Evolutionary conservation across 2,888 invertebrate species (phyloP), one percentile per base, ranked within the genome.

Genomic region (Hemicrepidius hirtus): DNA sequence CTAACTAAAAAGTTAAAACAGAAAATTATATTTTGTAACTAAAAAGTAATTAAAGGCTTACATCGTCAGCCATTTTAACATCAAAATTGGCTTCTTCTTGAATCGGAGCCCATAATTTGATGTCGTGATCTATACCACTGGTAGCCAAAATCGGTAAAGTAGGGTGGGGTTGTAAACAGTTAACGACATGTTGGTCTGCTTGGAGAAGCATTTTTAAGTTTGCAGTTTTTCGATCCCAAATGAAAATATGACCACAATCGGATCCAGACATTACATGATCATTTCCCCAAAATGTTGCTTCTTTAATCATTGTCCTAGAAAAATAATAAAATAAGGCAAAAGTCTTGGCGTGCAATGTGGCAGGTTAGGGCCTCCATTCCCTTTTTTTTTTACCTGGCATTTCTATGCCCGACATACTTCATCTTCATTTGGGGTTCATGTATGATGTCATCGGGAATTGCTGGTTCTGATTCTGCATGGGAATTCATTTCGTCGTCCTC

Each of bases 91-190:
- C 85, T 68, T 91, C 89, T 20, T 90, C 88, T 55, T 88, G 87
- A n/a, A 90, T 85, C 0, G 95, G 95, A 0, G 93, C 90, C 94
- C 95, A 96, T 0, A 96, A 85, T 85, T 96, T 96, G 24, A 96
- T 90, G 83, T 95, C 94, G 83, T 95, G 94, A 83, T 96, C 95
- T 74, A 96, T 95, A n/a, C 96, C 96, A 75, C 95, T 95, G 10
- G 95, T 93, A 0, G 95, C 94, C 53, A 96, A 85, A 79, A 93
- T 87, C 0, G 94, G 94, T 75, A 94, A 87, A 68, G 88, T 90
- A 0, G 95, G 95, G 87, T 96, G 95, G 0, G 95, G 95, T 82
- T 95, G 94, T 0, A 96, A 86, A 81, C 95, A 95, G 86, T 96
- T 96, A 57, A 96, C 95, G 0, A 93, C 93, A 84, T 95, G 95